Evolutionary conservation across 2,113 vertebrate species (phyloP).

Genomic region (Podarcis cretensis): DNA sequence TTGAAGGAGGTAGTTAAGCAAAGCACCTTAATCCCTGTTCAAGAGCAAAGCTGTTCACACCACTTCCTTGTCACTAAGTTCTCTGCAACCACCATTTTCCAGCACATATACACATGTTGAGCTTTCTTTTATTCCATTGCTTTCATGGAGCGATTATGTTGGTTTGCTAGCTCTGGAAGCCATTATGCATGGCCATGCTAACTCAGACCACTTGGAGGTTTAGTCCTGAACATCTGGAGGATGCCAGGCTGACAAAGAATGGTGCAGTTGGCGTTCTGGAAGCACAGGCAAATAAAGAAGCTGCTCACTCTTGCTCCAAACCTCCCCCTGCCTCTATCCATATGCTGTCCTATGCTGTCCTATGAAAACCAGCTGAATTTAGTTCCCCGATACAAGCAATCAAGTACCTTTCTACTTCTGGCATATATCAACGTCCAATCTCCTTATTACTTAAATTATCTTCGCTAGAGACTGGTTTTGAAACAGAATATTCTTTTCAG

Average conservation of each 20-base stretch:
- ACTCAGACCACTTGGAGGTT: too few relatives aligned
- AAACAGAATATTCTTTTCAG: not conserved
- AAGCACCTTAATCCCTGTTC: too few relatives aligned
- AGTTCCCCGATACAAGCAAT: not conserved
- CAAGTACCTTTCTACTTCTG: not conserved
- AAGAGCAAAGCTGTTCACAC: too few relatives aligned
- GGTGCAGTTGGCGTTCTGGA: not conserved
- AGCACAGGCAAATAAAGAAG: too few relatives aligned
- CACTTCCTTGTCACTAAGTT: not conserved
- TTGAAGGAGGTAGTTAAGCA: too few relatives aligned
- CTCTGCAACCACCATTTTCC: not conserved
- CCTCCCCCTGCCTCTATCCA: not conserved
- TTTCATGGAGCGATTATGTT: not conserved
- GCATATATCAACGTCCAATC: not conserved
- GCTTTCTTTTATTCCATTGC: not conserved
- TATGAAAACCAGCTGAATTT: not conserved
- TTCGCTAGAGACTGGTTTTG: slow-evolving; percentile 1
- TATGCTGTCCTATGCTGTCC: not conserved
- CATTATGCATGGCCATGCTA: not conserved
- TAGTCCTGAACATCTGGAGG: too few relatives aligned
- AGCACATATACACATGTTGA: not conserved
- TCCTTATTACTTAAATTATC: slow-evolving; percentile 7
- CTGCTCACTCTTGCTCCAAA: not conserved
- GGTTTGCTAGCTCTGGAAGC: too few relatives aligned
- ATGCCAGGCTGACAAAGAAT: too few relatives aligned